Conservation (phyloP, 2,888 invertebrate species). For the Drosophila imparisetae region DNA sequence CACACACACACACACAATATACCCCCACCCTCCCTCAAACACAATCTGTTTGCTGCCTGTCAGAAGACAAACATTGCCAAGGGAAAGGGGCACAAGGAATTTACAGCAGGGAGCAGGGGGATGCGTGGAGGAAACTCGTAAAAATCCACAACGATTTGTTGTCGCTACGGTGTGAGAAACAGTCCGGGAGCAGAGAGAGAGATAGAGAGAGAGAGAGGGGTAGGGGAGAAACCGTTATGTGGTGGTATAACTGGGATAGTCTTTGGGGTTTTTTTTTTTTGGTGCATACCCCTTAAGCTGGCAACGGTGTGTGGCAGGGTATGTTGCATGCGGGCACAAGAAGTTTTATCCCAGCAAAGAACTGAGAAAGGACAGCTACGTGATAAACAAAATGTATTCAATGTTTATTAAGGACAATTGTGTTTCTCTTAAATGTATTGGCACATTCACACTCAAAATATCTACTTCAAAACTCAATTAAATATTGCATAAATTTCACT, state of each 20-base stretch:
- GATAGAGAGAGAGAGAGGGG: conserved; percentile 1
- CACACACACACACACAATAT: background rate
- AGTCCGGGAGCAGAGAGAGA: conserved; percentile 1
- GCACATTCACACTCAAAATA: background rate
- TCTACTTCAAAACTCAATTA: background rate
- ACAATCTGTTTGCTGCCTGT: conserved; percentile 78
- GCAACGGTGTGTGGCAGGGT: conserved; percentile 29
- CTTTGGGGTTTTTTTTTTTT: conserved; percentile 31
- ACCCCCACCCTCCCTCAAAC: conserved; percentile 36
- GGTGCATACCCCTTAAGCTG: conserved; percentile 31
- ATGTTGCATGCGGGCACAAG: conserved; percentile 21
- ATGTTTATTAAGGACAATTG: background rate
- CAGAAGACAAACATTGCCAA: conserved; percentile 65
- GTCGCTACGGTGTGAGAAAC: conserved; percentile 39
- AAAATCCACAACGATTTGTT: conserved; percentile 78
- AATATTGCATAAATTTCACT: background rate
- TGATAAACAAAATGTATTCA: background rate
- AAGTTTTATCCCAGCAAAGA: background rate
- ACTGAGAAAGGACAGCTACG: background rate
- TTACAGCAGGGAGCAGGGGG: conserved; percentile 3
- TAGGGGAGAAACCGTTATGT: conserved; percentile 52
- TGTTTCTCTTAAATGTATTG: background rate
- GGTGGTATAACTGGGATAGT: conserved; percentile 55
- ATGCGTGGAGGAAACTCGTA: conserved; percentile 66
- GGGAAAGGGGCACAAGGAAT: conserved; percentile 22